These are phyloP conservation scores for Cladorhizidae sp. DNA, from an alignment of 37 sponge, comb jelly and placozoan genomes.

Conservation along the genomic window DNA sequence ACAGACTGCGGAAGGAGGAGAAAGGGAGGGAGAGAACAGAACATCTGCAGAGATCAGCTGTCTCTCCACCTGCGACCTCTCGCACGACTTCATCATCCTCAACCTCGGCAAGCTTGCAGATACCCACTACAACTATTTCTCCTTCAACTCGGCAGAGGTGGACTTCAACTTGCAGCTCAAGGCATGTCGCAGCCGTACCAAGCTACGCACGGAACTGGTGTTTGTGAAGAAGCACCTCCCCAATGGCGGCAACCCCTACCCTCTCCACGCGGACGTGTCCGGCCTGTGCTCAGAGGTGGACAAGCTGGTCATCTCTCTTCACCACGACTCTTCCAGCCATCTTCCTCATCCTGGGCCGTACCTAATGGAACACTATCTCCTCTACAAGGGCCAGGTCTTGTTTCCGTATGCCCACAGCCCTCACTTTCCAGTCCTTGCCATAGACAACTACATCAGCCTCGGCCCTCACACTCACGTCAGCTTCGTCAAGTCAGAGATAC, in stretches of 20 bases:
- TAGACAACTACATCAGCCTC: constrained; percentile 82
- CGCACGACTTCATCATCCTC: constrained; percentile 69
- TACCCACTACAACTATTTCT: constrained; percentile 49
- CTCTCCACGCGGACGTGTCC: constrained; percentile 10
- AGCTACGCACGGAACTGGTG: constrained; percentile 33
- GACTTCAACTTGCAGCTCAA: constrained; percentile 71
- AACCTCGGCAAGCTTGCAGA: constrained; percentile 37
- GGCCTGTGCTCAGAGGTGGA: constrained; percentile 38
- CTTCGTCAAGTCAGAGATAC: constrained; percentile 38
- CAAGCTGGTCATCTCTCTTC: constrained; percentile 68
- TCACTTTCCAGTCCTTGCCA: constrained; percentile 65
- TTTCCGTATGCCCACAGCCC: constrained; percentile 64
- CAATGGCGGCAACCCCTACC: constrained; percentile 46
- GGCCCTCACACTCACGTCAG: constrained; percentile 55
- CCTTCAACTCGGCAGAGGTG: constrained; percentile 55
- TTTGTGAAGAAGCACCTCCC: constrained; percentile 68
- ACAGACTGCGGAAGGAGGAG: too few relatives aligned
- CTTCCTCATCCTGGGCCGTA: constrained; percentile 77
- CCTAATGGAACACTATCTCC: constrained; percentile 76
- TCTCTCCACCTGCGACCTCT: constrained; percentile 39
- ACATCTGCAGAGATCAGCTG: background rate
- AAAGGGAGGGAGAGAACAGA: background rate
- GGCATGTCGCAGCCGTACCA: constrained; percentile 20
- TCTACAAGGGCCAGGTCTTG: constrained; percentile 43
- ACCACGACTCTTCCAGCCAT: constrained; percentile 59